Conservation (phyloP, 2,113 vertebrate species). For the Phylloscopus whistleri region DNA sequence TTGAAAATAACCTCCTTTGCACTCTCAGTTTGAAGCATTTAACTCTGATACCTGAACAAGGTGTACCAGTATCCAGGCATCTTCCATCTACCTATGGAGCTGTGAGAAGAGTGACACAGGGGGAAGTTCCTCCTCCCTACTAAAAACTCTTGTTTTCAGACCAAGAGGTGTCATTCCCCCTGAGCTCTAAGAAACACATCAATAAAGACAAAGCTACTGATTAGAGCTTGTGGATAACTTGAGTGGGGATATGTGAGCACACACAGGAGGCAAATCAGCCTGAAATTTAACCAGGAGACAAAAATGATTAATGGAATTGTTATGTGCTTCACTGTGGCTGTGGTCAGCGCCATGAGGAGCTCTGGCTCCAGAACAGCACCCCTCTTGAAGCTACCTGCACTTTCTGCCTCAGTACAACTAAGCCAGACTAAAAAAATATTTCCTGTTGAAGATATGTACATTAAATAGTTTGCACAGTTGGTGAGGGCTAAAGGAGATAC, state of each 20-base stretch:
- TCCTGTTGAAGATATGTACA: neutral
- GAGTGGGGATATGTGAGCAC: neutral
- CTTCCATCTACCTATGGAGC: rapidly evolving
- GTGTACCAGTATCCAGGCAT: neutral
- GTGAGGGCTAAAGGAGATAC: neutral
- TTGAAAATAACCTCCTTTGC: neutral
- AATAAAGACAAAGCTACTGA: neutral
- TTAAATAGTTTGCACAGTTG: neutral
- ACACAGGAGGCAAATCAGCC: neutral
- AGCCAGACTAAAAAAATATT: neutral
- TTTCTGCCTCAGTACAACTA: neutral
- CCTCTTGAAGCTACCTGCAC: neutral
- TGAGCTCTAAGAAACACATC: neutral
- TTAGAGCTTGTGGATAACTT: neutral
- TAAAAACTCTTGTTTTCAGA: neutral
- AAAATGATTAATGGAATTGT: neutral
- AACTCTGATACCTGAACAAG: neutral
- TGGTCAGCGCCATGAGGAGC: neutral
- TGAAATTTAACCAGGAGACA: neutral
- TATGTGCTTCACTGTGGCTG: neutral
- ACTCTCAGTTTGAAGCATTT: neutral
- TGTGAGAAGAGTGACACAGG: neutral
- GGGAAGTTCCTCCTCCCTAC: neutral
- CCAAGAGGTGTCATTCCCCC: neutral
- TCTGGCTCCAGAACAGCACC: neutral